Evolutionary conservation across 2,113 vertebrate species (phyloP), one percentile per base, ranked within the genome.

Genomic region (Hucho hucho): DNA sequence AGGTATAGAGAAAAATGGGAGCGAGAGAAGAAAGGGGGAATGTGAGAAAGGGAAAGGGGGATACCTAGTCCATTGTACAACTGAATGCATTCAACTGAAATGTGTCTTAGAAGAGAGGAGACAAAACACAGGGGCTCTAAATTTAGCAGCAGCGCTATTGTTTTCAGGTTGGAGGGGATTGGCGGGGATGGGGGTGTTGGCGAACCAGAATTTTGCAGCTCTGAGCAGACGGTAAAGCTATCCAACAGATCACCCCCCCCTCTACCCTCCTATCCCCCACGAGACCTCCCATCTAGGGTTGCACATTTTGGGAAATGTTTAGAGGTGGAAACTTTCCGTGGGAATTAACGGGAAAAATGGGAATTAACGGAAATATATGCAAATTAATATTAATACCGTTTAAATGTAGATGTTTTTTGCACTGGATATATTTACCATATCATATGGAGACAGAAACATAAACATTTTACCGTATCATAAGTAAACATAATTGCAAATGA

Each of bases 121-220:
- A 66, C 81, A 82, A 83, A 85, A 83, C 32, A 73, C 79, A 82
- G 81, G 83, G 69, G 0, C 5, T 76, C 87, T 89, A 90, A 85
- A 87, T 90, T 92, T 89, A 90, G 86, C 76, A 43, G 73, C 70
- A 74, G 74, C 76, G 87, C 83, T 82, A 80, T 86, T 88, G 83
- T 89, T 87, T 89, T 76, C 76, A 78, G 71, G 75, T 76, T 80
- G 53, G 67, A 68, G 77, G 71, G 73, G 20, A 63, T 25, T 16
- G 25, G 29, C 64, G 61, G 56, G 25, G 80, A 18, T 46, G 20
- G 64, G 32, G 76, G 58, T 75, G 6, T 85, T 85, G 75, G 65
- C 32, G 37, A 78, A 73, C 72, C 74, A 79, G 71, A 20, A 46
- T 56, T 20, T 63, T 43, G 29, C 6, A 81, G 75, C 46, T 9